Evolutionary conservation across 2,113 vertebrate species (phyloP).

Genomic region (Pedetes capensis): DNA sequence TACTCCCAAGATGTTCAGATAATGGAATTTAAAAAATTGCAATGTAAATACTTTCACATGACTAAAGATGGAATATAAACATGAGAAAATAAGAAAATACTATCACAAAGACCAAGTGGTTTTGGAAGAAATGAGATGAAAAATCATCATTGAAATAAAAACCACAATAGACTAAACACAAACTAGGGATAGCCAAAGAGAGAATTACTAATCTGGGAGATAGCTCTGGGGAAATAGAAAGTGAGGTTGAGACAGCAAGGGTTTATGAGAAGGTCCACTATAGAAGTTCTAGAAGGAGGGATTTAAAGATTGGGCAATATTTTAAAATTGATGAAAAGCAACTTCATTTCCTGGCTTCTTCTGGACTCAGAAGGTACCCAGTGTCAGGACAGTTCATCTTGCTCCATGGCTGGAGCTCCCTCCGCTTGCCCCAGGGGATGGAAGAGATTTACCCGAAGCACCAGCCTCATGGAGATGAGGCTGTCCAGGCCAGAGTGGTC

Average conservation of each 20-base stretch:
- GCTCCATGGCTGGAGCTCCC: background rate
- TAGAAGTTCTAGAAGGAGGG: background rate
- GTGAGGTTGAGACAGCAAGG: background rate
- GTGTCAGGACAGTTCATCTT: background rate
- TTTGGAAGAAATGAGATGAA: constrained; percentile 39
- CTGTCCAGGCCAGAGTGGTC: constrained; percentile 92
- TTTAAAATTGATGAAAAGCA: background rate
- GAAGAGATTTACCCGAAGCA: constrained; percentile 87
- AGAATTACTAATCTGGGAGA: background rate
- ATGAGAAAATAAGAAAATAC: background rate
- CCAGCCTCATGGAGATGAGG: constrained; percentile 92
- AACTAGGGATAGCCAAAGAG: background rate
- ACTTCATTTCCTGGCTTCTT: background rate
- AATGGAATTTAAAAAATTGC: background rate
- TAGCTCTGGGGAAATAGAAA: background rate
- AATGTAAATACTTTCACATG: background rate
- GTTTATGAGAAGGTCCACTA: background rate
- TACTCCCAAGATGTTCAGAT: background rate
- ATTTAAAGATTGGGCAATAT: background rate
- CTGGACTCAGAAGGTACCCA: background rate
- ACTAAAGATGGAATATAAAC: background rate
- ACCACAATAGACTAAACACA: background rate
- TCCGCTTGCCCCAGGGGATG: accelerated
- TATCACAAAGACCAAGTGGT: background rate
- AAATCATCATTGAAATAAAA: background rate